phyloP scores from a whole-genome alignment of 2,113 vertebrate genomes.

The Corythoichthys haematopterus region DNA sequence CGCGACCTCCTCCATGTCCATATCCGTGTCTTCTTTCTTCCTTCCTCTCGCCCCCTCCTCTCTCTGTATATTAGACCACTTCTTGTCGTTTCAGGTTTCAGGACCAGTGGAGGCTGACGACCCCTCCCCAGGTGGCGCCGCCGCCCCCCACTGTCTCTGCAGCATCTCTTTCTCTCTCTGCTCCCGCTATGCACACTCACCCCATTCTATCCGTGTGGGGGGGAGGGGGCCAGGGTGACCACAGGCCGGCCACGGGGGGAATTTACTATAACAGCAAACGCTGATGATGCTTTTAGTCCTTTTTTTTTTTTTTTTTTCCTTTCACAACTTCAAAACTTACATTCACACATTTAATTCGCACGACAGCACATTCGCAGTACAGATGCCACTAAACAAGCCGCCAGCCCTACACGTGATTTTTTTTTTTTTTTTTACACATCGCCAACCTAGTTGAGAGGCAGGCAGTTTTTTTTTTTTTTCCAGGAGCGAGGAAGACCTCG shows the following conservation, averaged over 20 bases:
- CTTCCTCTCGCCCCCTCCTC: conserved; percentile 40
- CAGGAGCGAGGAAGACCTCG: conserved; percentile 59
- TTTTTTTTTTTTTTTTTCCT: conserved; percentile 32
- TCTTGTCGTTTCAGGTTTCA: conserved; percentile 85
- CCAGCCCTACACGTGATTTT: conserved; percentile 62
- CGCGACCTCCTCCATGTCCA: conserved; percentile 9
- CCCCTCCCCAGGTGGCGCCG: conserved; percentile 77
- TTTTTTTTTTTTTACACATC: conserved; percentile 33
- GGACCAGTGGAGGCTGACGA: conserved; percentile 81
- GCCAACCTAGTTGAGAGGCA: conserved; percentile 50
- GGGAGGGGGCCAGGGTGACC: conserved; percentile 74
- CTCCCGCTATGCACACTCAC: conserved; percentile 80
- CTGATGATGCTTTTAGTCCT: conserved; percentile 63
- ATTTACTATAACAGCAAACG: conserved; percentile 81
- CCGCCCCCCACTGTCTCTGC: conserved; percentile 77
- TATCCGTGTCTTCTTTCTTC: conserved; percentile 27
- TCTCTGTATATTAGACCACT: conserved; percentile 80
- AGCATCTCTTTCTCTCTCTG: conserved; percentile 78
- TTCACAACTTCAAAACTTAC: conserved; percentile 18
- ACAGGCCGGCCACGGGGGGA: conserved; percentile 70
- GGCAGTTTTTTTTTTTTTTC: conserved; percentile 16
- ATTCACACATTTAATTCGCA: conserved; percentile 15
- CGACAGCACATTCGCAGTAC: conserved; percentile 45
- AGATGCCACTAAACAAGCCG: conserved; percentile 43
- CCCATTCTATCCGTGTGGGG: conserved; percentile 78